Evolutionary conservation across 2,113 vertebrate species (phyloP), one percentile per base, ranked within the genome.

Genomic region (Baryphthengus martii): DNA sequence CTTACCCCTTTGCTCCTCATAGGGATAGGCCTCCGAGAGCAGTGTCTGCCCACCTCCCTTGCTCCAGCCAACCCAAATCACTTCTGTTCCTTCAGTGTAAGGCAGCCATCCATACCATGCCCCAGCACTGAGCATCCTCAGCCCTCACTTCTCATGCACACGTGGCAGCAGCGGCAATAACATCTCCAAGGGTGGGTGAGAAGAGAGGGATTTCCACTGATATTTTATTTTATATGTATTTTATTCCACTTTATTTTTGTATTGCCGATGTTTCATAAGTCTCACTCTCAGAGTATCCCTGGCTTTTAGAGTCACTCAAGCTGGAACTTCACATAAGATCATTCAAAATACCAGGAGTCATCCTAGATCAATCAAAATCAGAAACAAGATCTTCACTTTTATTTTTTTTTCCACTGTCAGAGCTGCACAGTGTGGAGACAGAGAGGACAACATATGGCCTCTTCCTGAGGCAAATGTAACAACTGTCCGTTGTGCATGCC

Each of bases 401-500:
- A 10, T n/a, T 12, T 40, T 45, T 77, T 47, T 90, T 87, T 33
- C 61, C 3, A 1, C 21, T n/a, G 7, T 25, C 56, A 78, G 53
- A 73, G 45, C 52, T 89, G 33, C 39, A 55, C 24, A 67, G 35
- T 20, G 28, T 9, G 12, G 88, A 71, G 70, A 53, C 7, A 40
- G 31, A 72, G 76, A 87, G 55, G 42, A 62, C 45, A 76, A 23
- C 24, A 50, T n/a, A 85, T 19, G 56, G 68, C 16, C 45, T 84
- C 68, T 90, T 86, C 59, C 55, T 67, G 65, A 86, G 55, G 66
- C 52, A 95, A 72, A 85, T 71, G 39, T 25, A 90, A 75, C 56
- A 93, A 31, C 73, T 75, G 62, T 21, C 72, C 49, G 20, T 21
- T 61, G 73, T 1, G 1, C 56, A 50, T 25, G 26, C 42, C 77